Conservation (phyloP, 2,888 invertebrate genomes). For the Trissolcus japonicus region DNA sequence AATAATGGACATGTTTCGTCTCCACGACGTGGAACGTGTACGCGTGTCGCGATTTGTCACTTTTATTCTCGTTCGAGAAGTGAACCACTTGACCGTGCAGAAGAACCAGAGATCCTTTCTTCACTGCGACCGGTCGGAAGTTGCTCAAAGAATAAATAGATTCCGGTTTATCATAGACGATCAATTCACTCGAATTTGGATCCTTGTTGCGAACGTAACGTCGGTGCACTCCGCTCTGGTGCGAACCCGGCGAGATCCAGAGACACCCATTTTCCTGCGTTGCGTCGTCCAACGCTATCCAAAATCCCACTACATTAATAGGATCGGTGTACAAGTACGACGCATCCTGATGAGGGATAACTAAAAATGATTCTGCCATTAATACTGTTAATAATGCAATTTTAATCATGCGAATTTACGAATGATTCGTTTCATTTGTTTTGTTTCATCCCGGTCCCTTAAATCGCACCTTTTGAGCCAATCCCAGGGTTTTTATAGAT, state of each 20-base stretch:
- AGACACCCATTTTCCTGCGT: constrained; percentile 95
- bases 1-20: constrained; percentile 84
- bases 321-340: constrained; percentile 93
- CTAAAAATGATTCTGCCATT: constrained; percentile 73
- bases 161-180: constrained; percentile 82
- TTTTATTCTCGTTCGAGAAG: constrained; percentile 91
- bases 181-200: constrained; percentile 78
- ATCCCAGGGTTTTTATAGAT: constrained; percentile 96
- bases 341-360: constrained; percentile 89
- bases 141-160: constrained; percentile 84
- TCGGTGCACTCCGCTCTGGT: constrained; percentile 88
- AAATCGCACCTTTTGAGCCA: constrained; percentile 87
- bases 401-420: neutral
- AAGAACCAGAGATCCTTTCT: constrained; percentile 91
- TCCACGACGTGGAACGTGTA: constrained; percentile 98
- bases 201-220: constrained; percentile 85
- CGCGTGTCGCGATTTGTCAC: constrained; percentile 89
- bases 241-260: constrained; percentile 94
- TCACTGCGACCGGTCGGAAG: constrained; percentile 88
- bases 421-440: neutral
- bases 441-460: constrained; percentile 15
- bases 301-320: constrained; percentile 88
- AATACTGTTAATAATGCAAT: neutral
- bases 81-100: constrained; percentile 96
- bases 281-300: constrained; percentile 97